A percentile compares a stretch with the other conserved stretches of the same genome.
phyloP scores from a whole-genome alignment of 2,113 vertebrate species.

The Indri indri region DNA sequence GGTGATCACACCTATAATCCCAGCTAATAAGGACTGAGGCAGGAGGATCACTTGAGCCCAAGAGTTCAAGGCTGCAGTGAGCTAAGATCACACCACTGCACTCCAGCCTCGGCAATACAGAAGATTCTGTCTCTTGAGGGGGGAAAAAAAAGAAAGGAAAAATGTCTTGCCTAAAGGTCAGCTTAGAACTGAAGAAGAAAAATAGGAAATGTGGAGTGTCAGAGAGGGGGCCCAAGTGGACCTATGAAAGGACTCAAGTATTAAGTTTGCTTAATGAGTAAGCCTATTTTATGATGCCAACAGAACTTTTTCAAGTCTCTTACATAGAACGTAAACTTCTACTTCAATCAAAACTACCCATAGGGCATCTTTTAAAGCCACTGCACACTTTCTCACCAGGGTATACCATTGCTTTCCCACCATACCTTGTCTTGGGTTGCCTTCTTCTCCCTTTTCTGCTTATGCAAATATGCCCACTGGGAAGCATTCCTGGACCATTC shows the following conservation, averaged over 20 bases:
- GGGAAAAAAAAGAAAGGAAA: too few relatives aligned
- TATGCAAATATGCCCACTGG: not conserved
- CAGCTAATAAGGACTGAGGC: too few relatives aligned
- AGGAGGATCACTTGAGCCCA: too few relatives aligned
- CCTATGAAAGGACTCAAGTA: not conserved
- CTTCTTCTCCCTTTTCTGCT: not conserved
- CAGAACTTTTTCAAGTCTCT: not conserved
- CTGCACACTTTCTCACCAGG: not conserved
- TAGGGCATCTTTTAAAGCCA: not conserved
- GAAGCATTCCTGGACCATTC: not conserved
- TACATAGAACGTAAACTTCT: not conserved
- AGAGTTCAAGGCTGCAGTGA: too few relatives aligned
- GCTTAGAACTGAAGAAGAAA: not conserved
- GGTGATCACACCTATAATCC: too few relatives aligned
- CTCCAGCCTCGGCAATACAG: too few relatives aligned
- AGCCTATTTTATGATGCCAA: not conserved
- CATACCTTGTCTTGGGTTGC: accelerated
- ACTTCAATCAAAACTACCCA: not conserved
- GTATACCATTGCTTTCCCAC: not conserved
- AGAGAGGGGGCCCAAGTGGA: accelerated
- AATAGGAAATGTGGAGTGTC: not conserved
- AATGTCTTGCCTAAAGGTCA: not conserved
- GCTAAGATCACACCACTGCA: too few relatives aligned
- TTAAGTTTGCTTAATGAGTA: not conserved
- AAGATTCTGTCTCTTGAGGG: too few relatives aligned